Evolutionary conservation across 2,113 vertebrate species (phyloP).

Genomic region (Ophthalmotilapia sp.): DNA sequence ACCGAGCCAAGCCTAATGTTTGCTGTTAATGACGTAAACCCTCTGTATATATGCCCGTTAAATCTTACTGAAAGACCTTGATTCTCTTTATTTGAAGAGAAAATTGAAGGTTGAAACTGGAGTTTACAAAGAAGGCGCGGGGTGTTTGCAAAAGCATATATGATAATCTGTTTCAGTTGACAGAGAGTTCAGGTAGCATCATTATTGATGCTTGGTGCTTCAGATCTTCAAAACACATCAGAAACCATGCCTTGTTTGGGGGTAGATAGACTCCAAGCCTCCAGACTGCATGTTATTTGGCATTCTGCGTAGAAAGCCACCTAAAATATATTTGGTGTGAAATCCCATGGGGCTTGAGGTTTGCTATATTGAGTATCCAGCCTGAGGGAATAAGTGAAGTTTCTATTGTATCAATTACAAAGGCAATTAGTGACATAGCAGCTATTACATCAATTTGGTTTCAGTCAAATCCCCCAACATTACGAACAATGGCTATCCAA

Average conservation of each 20-base stretch:
- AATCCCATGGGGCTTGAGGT: neutral
- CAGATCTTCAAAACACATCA: neutral
- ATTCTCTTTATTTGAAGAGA: neutral
- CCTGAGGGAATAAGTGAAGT: neutral
- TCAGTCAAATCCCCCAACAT: neutral
- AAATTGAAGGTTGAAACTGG: neutral
- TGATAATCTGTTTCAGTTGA: neutral
- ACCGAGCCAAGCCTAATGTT: neutral
- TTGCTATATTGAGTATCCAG: neutral
- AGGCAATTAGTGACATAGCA: constrained; percentile 2
- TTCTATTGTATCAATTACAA: neutral
- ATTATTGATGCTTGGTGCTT: neutral
- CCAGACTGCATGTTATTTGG: neutral
- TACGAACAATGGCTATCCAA: neutral
- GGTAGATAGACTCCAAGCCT: neutral
- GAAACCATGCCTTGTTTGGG: neutral
- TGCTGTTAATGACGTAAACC: neutral
- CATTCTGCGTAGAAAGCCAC: neutral
- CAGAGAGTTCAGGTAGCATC: neutral
- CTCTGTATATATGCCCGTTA: neutral
- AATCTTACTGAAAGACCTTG: neutral
- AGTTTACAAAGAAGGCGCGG: neutral
- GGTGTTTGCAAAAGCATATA: neutral
- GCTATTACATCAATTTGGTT: neutral
- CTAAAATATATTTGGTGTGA: neutral